A percentile compares a stretch with the other conserved stretches of the same genome.
Evolutionary conservation across 2,888 invertebrate genomes (phyloP).

Genomic region (Hypomecis atomaria): DNA sequence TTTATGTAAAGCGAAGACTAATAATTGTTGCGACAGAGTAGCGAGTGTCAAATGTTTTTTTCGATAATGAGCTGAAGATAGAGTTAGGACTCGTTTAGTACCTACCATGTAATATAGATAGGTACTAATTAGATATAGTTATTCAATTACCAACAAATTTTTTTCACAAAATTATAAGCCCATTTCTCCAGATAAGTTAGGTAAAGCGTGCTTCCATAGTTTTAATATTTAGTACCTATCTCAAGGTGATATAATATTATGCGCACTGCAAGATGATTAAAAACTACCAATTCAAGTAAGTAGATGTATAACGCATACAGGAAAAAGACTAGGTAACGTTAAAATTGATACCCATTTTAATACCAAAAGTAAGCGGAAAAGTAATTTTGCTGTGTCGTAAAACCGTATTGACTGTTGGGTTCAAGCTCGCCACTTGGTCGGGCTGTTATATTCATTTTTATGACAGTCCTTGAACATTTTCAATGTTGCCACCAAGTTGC

Average conservation of each 20-base stretch:
- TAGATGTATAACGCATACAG: background rate
- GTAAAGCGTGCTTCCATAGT: too few relatives aligned
- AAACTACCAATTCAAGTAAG: background rate
- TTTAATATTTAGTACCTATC: too few relatives aligned
- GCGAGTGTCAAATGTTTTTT: too few relatives aligned
- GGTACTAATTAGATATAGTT: too few relatives aligned
- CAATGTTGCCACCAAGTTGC: conserved; percentile 42
- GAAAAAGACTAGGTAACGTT: conserved; percentile 16
- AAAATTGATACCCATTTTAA: conserved; percentile 42
- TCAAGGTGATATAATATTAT: too few relatives aligned
- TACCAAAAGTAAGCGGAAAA: conserved; percentile 46
- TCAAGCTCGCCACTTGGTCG: conserved; percentile 39
- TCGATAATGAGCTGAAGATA: too few relatives aligned
- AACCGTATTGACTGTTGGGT: conserved; percentile 48
- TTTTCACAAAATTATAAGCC: too few relatives aligned
- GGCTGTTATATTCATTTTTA: conserved; percentile 50
- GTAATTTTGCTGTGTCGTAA: conserved; percentile 55
- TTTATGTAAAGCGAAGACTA: background rate
- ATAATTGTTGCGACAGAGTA: too few relatives aligned
- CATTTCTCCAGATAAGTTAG: too few relatives aligned
- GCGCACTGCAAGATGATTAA: background rate
- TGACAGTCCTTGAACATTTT: conserved; percentile 44
- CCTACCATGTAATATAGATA: too few relatives aligned
- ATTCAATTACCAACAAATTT: too few relatives aligned
- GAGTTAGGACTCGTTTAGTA: too few relatives aligned